A percentile compares a stretch with the other conserved stretches of the same genome.
phyloP scores from a whole-genome alignment of 2,888 invertebrate species.

The Oscheius sp. region DNA sequence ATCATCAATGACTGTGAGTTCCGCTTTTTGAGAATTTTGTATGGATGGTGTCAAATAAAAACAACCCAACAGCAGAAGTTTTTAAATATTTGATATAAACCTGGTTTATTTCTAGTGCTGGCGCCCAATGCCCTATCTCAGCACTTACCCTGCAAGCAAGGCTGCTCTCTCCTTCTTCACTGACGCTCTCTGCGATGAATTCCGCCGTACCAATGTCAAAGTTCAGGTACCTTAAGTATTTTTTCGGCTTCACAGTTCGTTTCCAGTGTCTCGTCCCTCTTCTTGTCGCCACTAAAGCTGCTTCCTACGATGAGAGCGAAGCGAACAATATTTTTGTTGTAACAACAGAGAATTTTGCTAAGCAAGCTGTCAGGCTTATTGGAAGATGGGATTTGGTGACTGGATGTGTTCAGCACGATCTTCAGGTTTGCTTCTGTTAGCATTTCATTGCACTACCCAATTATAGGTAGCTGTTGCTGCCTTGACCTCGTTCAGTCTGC shows the following conservation, averaged over 20 bases:
- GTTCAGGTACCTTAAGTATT: constrained; percentile 56
- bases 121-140: constrained; percentile 72
- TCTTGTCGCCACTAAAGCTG: constrained; percentile 72
- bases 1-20: constrained; percentile 68
- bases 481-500: constrained; percentile 66
- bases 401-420: constrained; percentile 70
- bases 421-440: constrained; percentile 51
- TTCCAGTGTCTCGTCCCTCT: constrained; percentile 69
- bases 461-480: constrained; percentile 66
- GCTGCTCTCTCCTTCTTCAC: constrained; percentile 71
- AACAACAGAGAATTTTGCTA: constrained; percentile 67
- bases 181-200: constrained; percentile 69
- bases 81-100: background rate
- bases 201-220: constrained; percentile 61
- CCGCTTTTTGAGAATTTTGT: background rate
- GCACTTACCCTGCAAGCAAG: constrained; percentile 71
- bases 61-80: background rate
- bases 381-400: constrained; percentile 66
- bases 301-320: constrained; percentile 67
- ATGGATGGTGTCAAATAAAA: background rate
- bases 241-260: background rate
- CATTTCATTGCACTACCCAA: background rate
- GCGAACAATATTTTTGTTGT: constrained; percentile 71
- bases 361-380: constrained; percentile 67
- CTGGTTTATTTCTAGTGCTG: constrained; percentile 60